Base-by-base conservation (phyloP, 2,888 invertebrate species). In the Automeris io region DNA sequence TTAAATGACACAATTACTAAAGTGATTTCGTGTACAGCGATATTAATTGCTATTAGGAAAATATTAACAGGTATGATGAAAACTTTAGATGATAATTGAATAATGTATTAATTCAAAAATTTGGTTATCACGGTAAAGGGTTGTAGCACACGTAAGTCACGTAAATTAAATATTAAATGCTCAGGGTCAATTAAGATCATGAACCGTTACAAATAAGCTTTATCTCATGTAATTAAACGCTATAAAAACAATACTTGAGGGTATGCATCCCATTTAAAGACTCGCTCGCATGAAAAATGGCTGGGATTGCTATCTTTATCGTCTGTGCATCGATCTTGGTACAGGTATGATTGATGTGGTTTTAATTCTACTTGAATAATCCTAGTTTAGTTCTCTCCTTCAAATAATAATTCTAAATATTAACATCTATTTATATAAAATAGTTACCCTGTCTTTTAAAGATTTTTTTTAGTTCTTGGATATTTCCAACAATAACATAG, bases 301-400 rank as follows among this genome's bases (percentile, higher is more conserved):
- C 51, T 22, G 41, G 47, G 35, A 61, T 57, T 41, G 38, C 47
- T 23, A 43, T 56, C 16, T 32, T 57, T n/a, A 39, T 49, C 9
- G 37, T 60, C 42, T 63, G 59, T 48, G 54, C 56, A 22, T 53
- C 56, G 16, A 46, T 61, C 12, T 32, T 58, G 31, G 45, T 51
- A 24, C 58, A 62, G 54, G 63, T 64, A 40, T 34, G 34, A 31
- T 16, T 12, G 19, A 33, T 9, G 13, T 16, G 23, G n/a, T 37
- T 36, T 11, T n/a, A 31, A 3, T 8, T 11, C 21, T 39, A 7
- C 4, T 19, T 25, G 12, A 12, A 9, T 2, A 33, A 7, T 33
- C 18, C 22, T 34, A 1, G 6, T 9, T 18, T n/a, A 2, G 8
- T 22, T 13, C n/a, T 23, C 9, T 11, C 5, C 5, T 8, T 7